phyloP scores from a whole-genome alignment of 92 coral and sea anemone genomes.

The Palythoa caribaeorum region DNA sequence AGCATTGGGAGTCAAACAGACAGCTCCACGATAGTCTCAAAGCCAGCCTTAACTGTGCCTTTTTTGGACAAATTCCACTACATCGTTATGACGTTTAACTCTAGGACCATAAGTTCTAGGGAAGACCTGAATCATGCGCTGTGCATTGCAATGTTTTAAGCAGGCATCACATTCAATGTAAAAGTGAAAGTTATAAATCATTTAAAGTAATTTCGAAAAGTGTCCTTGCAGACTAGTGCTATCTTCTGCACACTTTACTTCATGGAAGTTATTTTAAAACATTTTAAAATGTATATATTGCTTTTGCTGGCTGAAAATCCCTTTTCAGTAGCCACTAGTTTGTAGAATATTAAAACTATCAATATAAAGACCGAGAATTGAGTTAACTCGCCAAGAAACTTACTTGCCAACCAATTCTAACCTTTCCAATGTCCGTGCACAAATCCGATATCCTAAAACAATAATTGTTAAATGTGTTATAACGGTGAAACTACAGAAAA shows the following conservation, averaged over 20 bases:
- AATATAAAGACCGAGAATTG: no score
- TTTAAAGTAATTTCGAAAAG: no score
- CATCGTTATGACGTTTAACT: conserved; percentile 7
- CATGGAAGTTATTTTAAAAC: no score
- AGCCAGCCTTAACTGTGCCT: not conserved
- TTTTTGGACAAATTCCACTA: not conserved
- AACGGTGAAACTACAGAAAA: no score
- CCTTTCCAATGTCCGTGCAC: no score
- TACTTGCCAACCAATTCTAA: not conserved
- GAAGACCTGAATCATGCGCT: conserved; percentile 40
- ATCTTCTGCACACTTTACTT: no score
- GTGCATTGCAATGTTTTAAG: conserved; percentile 17
- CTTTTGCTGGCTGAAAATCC: not conserved
- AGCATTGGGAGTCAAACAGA: not conserved
- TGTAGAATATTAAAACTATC: not conserved
- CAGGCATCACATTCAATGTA: conserved; percentile 32
- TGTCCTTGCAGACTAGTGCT: no score
- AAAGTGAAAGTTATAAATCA: no score
- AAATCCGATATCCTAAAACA: no score
- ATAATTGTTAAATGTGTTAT: no score
- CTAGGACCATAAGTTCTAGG: conserved; percentile 42
- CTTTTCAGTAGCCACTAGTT: not conserved
- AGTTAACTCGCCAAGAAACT: not conserved
- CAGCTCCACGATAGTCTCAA: not conserved
- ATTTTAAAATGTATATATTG: no score